Evolutionary conservation across 1,140 invertebrate genomes (phyloP).

Genomic region (Tetragonula clypearis): DNA sequence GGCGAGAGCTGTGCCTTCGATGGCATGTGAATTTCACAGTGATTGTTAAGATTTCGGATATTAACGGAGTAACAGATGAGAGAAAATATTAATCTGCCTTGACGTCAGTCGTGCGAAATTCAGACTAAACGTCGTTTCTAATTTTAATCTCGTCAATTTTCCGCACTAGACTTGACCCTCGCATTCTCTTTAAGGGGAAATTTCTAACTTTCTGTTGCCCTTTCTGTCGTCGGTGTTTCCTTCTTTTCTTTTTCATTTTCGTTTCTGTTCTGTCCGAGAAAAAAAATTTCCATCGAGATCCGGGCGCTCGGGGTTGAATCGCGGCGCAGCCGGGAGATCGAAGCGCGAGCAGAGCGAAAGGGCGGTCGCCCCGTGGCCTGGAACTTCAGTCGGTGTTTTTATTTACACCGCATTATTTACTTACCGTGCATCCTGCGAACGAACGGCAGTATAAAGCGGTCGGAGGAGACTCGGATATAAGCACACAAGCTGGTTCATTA

Average conservation of each 20-base stretch:
- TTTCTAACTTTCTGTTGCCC: not conserved
- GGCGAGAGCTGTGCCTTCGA: conserved; percentile 30
- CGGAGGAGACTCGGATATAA: conserved; percentile 75
- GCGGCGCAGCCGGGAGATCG: not conserved
- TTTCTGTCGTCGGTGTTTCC: not conserved
- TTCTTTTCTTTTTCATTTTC: too few species aligned
- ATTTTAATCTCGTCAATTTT: too few species aligned
- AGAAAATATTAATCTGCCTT: not conserved
- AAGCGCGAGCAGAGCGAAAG: conserved; percentile 1
- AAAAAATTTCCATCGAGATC: not conserved
- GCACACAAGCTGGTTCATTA: conserved; percentile 81
- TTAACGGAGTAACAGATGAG: not conserved
- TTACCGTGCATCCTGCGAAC: conserved; percentile 67
- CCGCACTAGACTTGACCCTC: too few species aligned
- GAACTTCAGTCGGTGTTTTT: conserved; percentile 67
- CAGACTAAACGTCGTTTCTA: too few species aligned
- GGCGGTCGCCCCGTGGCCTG: conserved; percentile 5
- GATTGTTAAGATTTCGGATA: not conserved
- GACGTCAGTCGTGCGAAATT: too few species aligned
- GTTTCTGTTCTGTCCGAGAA: too few species aligned
- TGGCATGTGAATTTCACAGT: not conserved
- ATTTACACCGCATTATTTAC: conserved; percentile 77
- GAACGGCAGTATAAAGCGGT: conserved; percentile 71
- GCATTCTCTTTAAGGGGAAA: too few species aligned
- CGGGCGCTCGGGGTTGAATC: not conserved